Percentiles rank a stretch among this genome's conserved stretches.
These are phyloP conservation scores for Drosophila persimilis DNA, from an alignment of 1,140 invertebrate genomes.

Conservation along the genomic window DNA sequence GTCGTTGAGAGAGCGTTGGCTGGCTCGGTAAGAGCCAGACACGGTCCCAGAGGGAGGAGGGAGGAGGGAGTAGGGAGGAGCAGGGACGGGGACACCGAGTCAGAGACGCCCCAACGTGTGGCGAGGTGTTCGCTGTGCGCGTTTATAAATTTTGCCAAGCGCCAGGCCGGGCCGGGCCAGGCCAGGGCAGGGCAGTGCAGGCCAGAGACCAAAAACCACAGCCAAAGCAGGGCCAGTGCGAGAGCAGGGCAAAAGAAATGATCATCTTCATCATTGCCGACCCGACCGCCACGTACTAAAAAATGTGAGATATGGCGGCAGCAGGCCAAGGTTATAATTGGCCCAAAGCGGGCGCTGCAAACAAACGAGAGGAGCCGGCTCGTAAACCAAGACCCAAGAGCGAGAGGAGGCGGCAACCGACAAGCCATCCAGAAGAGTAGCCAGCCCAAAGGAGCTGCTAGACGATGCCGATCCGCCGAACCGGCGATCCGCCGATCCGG, in stretches of 20 bases:
- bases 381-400: conserved; percentile 52
- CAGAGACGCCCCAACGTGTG: conserved; percentile 75
- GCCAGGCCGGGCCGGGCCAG: conserved; percentile 48
- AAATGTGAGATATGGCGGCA: conserved; percentile 80
- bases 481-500: conserved; percentile 14
- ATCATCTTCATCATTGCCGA: conserved; percentile 76
- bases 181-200: not conserved
- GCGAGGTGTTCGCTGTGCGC: conserved; percentile 76
- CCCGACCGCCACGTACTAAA: conserved; percentile 63
- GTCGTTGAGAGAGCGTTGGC: conserved; percentile 60
- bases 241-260: conserved; percentile 57
- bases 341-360: conserved; percentile 72
- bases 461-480: conserved; percentile 1
- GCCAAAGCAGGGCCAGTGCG: conserved; percentile 5
- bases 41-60: conserved; percentile 9
- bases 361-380: conserved; percentile 70
- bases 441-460: conserved; percentile 21
- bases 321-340: conserved; percentile 82
- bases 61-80: not conserved
- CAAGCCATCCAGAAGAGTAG: conserved; percentile 11
- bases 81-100: conserved; percentile 10
- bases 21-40: not conserved
- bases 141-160: conserved; percentile 80
- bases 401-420: conserved; percentile 41
- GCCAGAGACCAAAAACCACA: not conserved